These are phyloP conservation scores for Notoglanidium macrostoma DNA, from an alignment of 2,797 vertebrate species.

Conservation along the genomic window DNA sequence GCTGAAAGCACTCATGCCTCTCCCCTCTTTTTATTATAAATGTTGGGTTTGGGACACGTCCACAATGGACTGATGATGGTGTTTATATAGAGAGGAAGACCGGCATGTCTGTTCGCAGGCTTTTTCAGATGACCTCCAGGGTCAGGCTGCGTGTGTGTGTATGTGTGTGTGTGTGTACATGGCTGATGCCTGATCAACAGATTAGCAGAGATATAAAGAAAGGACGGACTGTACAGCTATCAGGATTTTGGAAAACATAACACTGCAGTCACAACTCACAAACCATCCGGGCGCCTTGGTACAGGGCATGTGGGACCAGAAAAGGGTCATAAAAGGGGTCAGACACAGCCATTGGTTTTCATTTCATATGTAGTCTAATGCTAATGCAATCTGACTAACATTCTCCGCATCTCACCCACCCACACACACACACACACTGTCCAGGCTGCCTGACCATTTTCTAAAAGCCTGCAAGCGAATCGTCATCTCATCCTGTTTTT, in stretches of 20 bases:
- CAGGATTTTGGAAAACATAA: neutral
- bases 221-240: neutral
- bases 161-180: neutral
- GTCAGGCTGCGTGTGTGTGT: neutral
- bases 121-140: neutral
- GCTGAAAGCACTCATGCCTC: neutral
- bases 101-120: neutral
- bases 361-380: neutral
- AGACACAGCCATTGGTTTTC: neutral
- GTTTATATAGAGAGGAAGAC: neutral
- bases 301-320: neutral
- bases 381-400: slow-evolving; percentile 9
- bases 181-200: neutral
- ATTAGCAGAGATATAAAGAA: neutral
- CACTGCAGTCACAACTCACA: slow-evolving; percentile 4
- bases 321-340: neutral
- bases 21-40: neutral
- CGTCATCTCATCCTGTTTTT: slow-evolving; percentile 5
- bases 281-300: neutral
- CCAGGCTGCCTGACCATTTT: neutral
- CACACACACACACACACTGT: neutral
- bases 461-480: slow-evolving; percentile 6
- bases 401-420: neutral
- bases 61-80: neutral
- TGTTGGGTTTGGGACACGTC: neutral